Base-by-base conservation (phyloP, 2,888 invertebrate genomes). In the Baccha elongata region DNA sequence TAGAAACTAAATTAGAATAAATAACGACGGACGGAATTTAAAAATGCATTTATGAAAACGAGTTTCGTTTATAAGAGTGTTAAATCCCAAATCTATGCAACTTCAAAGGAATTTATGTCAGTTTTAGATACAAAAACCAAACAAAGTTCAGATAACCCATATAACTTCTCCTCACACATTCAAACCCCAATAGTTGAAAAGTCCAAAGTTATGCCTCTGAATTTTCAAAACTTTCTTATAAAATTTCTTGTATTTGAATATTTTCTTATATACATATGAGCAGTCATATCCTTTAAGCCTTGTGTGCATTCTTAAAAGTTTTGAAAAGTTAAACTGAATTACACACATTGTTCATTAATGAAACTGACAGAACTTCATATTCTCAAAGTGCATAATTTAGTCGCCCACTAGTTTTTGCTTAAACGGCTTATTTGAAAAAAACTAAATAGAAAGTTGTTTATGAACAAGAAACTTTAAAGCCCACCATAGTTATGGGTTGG, bases 211-310 rank as follows among this genome's bases (percentile, higher is more conserved):
- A 13, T 48, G 48, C 13, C 4, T 8, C 13, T n/a, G 48, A 48
- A 48, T 23, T 23, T 23, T 48, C 13, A 13, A 23, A 48, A 23
- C 48, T 17, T 48, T 17, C 48, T 13, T 48, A 46, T 46, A 11
- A 11, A 44, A 23, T 13, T 26, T 48, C n/a, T 4, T 32, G 29
- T 32, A 8, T n/a, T n/a, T 32, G 29, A 3, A 6, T 32, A 8
- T 32, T 32, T 32, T 4, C 29, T 32, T 4, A n/a, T n/a, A n/a
- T n/a, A n/a, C n/a, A n/a, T n/a, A n/a, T n/a, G 29, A 5, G 1
- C 29, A 8, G 29, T 8, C 29, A 32, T 7, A 32, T 32, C 29
- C 29, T 32, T n/a, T n/a, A n/a, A n/a, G n/a, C n/a, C n/a, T n/a
- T n/a, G n/a, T n/a, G n/a, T 32, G 29, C 3, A 32, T 4, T 32